A percentile compares a stretch with the other conserved stretches of the same genome.
Conservation (phyloP, 2,113 vertebrate genomes). For the Albula glossodonta region DNA sequence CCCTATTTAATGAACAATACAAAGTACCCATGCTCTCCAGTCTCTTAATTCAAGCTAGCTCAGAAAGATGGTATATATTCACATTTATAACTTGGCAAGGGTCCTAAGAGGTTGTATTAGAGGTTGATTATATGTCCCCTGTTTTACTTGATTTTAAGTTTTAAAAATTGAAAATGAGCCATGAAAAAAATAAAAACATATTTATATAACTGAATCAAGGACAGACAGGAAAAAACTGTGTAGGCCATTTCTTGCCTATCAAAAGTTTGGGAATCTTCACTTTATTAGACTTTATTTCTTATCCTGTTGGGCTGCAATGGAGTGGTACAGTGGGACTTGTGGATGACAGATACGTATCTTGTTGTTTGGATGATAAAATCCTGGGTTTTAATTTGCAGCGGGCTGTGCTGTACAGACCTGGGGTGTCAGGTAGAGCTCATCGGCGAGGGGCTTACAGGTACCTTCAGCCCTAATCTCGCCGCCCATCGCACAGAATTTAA, state of each 20-base stretch:
- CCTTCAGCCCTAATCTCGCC: constrained; percentile 38
- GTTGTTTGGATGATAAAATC: background rate
- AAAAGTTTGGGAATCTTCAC: background rate
- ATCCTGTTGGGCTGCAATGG: background rate
- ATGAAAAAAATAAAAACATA: background rate
- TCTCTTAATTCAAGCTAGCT: background rate
- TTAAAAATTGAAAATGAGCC: background rate
- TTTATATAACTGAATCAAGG: background rate
- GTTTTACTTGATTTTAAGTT: background rate
- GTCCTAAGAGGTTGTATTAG: background rate
- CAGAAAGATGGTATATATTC: background rate
- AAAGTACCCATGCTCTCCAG: background rate
- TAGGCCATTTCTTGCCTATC: background rate
- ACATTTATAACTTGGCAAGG: background rate
- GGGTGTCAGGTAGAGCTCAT: constrained; percentile 8
- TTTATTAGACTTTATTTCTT: background rate
- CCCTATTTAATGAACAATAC: background rate
- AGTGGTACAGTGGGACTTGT: background rate
- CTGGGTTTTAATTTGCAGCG: background rate
- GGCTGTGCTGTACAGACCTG: background rate
- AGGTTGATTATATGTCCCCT: background rate
- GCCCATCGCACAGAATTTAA: constrained; percentile 43
- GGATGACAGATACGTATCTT: background rate
- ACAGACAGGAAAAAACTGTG: background rate
- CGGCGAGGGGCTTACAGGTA: background rate